Evolutionary conservation across 2,888 invertebrate species (phyloP), one percentile per base, ranked within the genome.

Genomic region (Eristalis intricaria): DNA sequence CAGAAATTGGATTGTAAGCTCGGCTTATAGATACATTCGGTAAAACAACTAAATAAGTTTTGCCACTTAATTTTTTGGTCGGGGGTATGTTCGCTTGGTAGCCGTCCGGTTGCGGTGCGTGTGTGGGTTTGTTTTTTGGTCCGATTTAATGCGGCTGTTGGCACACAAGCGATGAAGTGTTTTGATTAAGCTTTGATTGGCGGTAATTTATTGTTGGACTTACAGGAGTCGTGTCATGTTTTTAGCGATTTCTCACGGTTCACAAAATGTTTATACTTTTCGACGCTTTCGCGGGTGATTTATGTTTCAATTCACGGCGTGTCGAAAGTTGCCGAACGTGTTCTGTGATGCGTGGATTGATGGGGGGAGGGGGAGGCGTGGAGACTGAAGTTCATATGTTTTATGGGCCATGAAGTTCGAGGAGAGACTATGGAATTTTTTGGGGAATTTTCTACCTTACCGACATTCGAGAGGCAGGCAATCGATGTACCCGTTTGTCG

Each of bases 11-110:
- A 85, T 74, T 38, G 58, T 65, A 73, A 77, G 64, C 68, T 74
- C 66, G 19, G 8, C 35, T 32, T 60, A 74, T 69, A 77, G 85
- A 81, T 85, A 69, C 64, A 81, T 77, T 73, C 68, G 60, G 76
- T 77, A 74, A 82, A 85, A 85, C 82, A 85, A 85, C 85, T 85
- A 85, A 66, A 85, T 85, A 85, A 82, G 43, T 73, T 69, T 82
- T 77, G 82, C 73, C 85, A 77, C 85, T 85, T 85, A 77, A 82
- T 82, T 77, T 69, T 69, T 74, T 1, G 68, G 58, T 63, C 8
- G 50, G 50, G 19, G 50, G 50, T 50, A 19, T 75, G 69, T 64
- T 35, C 60, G 26, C 23, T 75, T 58, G 26, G 66, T 71, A 15
- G 22, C 56, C 13, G 58, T 10, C 22, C 22, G 22, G 58, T 4